Evolutionary conservation across 2,888 invertebrate species (phyloP).

Genomic region (Protophormia terraenovae): DNA sequence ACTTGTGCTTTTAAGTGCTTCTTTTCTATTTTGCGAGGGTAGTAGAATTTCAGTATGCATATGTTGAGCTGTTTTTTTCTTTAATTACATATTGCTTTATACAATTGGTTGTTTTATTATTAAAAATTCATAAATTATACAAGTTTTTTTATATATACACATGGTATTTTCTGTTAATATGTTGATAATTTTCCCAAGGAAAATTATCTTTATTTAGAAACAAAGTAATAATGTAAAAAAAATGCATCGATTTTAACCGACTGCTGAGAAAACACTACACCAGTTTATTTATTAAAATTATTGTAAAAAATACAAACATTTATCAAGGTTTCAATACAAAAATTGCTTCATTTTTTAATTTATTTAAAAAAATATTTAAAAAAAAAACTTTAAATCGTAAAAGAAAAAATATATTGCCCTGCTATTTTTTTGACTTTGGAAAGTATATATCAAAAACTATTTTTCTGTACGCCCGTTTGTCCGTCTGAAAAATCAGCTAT

Average conservation of each 20-base stretch:
- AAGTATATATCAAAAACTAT: no score
- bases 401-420: no score
- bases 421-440: no score
- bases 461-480: no score
- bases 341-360: no score
- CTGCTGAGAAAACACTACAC: neutral
- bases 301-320: no score
- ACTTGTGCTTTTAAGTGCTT: slow-evolving; percentile 47
- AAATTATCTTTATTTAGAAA: neutral
- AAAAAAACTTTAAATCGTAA: no score
- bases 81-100: slow-evolving; percentile 27
- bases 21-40: slow-evolving; percentile 21
- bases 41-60: slow-evolving; percentile 56
- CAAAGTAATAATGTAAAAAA: neutral
- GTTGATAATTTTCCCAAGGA: neutral
- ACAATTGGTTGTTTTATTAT: slow-evolving; percentile 17
- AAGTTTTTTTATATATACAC: slow-evolving; percentile 20
- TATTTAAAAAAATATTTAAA: no score
- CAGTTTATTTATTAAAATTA: neutral
- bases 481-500: no score
- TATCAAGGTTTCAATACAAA: no score
- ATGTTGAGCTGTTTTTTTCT: slow-evolving; percentile 72
- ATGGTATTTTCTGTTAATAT: neutral
- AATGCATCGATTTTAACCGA: neutral
- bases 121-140: neutral